These are phyloP conservation scores for Anguilla anguilla DNA, from an alignment of 2,797 vertebrate species.

Conservation along the genomic window DNA sequence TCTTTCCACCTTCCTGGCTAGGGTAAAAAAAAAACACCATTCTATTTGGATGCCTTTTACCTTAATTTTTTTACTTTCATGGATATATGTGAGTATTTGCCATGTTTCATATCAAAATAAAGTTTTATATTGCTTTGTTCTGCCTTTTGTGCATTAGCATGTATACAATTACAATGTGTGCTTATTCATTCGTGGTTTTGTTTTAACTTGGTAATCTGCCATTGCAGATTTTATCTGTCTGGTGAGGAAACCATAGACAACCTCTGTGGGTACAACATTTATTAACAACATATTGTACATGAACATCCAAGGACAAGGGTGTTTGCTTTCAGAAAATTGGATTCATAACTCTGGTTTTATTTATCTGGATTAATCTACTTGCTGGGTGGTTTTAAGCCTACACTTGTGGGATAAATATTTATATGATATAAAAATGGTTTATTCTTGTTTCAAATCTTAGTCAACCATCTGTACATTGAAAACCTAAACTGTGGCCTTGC, in stretches of 20 bases:
- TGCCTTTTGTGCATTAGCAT: conserved; percentile 4
- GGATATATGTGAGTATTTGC: neutral
- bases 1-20: neutral
- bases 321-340: neutral
- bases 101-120: neutral
- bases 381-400: neutral
- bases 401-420: neutral
- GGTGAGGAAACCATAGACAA: neutral
- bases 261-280: neutral
- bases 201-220: neutral
- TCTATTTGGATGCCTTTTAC: neutral
- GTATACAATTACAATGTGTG: neutral
- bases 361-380: neutral
- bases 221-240: conserved; percentile 14
- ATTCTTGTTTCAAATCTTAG: neutral
- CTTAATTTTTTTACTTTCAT: neutral
- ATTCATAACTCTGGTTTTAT: neutral
- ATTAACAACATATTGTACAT: conserved; percentile 7
- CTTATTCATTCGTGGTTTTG: neutral
- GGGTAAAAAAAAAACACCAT: neutral
- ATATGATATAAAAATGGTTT: neutral
- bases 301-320: neutral
- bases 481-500: neutral
- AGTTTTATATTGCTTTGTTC: neutral
- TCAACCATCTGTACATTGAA: neutral